Base-by-base conservation (phyloP, 2,888 invertebrate species). In the Phanerotoma sp. region DNA sequence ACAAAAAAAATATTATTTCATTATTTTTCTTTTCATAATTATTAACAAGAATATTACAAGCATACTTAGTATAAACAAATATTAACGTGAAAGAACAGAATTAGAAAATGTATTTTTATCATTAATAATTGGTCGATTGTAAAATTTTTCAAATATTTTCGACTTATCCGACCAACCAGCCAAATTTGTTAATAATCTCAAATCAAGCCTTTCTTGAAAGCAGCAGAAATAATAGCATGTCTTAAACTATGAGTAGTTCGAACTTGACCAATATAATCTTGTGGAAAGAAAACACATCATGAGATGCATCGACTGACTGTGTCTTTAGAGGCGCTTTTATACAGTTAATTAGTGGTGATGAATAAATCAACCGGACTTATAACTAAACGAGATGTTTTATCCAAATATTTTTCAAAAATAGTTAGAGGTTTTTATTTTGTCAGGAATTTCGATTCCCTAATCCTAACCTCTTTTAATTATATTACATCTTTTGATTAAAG, bases 141-240 rank as follows among this genome's bases (percentile, higher is more conserved):
- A 56, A 40, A 56, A 59, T 11, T 22, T 20, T 9, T 33, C 33
- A 37, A 59, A 59, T n/a, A 41, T 45, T 6, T 28, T 38, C 1
- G 53, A 56, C 9, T 54, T 54, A 2, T 38, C 20, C 3, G 51
- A 42, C 56, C 56, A 59, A n/a, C 59, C 51, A 15, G 54, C 56
- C 13, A 49, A 13, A 18, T 41, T 48, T 22, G 38, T 41, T 15
- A 59, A 54, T 2, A 35, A 3, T 1, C 33, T 37, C 6, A 60
- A 11, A 42, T 54, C 33, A 6, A 49, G 28, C 48, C 55, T 49
- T 40, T 57, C 6, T 35, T 44, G 13, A 48, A 38, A 20, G 60
- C 48, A 7, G 63, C 47, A 10, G 37, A 54, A n/a, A 48, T 54
- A 4, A 33, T 11, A 1, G 48, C 54, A 37, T 54, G 49, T 11